Evolutionary conservation across 1,140 invertebrate genomes (phyloP).

Genomic region (Drosophila auraria): DNA sequence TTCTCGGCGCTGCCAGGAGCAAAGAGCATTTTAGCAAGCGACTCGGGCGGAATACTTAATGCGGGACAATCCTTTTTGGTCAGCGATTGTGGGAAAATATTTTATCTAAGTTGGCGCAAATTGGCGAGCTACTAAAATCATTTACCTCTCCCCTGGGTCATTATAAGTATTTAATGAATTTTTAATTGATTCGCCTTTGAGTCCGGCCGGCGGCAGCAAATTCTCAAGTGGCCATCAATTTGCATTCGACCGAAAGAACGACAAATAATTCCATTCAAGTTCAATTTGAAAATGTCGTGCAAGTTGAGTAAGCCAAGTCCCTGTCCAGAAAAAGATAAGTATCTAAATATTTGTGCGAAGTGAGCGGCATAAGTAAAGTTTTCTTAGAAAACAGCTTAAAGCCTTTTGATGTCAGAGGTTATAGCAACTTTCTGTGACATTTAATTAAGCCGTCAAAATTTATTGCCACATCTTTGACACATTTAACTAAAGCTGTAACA

Average conservation of each 20-base stretch:
- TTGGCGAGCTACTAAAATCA: constrained; percentile 23
- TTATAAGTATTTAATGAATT: constrained; percentile 22
- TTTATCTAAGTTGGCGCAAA: constrained; percentile 19
- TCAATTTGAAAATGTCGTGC: constrained; percentile 6
- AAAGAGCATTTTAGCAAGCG: background rate
- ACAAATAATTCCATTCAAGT: background rate
- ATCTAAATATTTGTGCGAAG: background rate
- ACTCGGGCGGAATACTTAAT: constrained; percentile 5
- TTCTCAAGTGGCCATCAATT: constrained; percentile 14
- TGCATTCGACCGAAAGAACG: background rate
- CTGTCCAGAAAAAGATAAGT: background rate
- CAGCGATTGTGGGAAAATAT: constrained; percentile 14
- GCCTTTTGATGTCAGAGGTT: background rate
- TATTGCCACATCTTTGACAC: constrained; percentile 7
- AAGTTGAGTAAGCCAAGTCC: background rate
- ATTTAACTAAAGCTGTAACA: background rate
- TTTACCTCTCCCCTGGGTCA: constrained; percentile 19
- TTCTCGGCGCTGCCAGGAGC: too few species aligned
- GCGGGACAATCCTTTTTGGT: constrained; percentile 7
- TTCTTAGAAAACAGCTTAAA: background rate
- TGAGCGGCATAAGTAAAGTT: background rate
- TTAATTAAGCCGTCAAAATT: constrained; percentile 1
- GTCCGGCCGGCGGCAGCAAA: background rate
- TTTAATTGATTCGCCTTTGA: constrained; percentile 34
- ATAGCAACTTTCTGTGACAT: background rate